Evolutionary conservation across 2,888 invertebrate species (phyloP), one percentile per base, ranked within the genome.

Genomic region (Lamellibrachia satsuma): DNA sequence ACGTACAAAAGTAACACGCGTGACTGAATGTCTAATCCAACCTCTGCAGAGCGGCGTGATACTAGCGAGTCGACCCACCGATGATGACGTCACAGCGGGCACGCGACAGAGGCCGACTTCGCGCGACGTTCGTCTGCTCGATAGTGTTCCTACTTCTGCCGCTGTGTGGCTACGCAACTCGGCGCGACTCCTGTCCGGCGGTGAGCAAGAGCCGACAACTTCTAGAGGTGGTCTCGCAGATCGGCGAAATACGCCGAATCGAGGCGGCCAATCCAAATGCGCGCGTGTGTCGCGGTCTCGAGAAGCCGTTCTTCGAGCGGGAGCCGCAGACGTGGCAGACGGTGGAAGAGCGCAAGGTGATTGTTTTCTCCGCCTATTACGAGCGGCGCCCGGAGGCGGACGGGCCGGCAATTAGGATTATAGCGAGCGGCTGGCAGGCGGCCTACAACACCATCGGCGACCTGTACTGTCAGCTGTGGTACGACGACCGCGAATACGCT

Each of bases 391-490:
- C 8, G 6, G 7, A 52, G 90, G 93, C 93, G 4, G 93, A 92
- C 22, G 94, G 94, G 60, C 93, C 93, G 51, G 52, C 92, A 1
- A 91, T 94, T n/a, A 91, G 94, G 7, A 92, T 94, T 7, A 92
- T 94, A 90, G 94, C 93, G 8, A 75, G 75, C 90, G 94, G 94
- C 4, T 92, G 75, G 90, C 94, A 94, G 93, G 93, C 90, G n/a
- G 90, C 90, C 11, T 94, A 91, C 90, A 92, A 93, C 55, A 90
- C 90, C 22, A 92, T 94, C 11, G 93, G 93, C 11, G 92, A 93
- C 15, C 91, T 94, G 52, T 93, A 93, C 92, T 94, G 94, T 90
- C 92, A 92, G 6, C 39, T 94, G 27, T 94, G 94, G 94, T 94
- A 93, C 91, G 90, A 91, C 15, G 91, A 92, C 55, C 90, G 52